phyloP scores from a whole-genome alignment of 2,113 vertebrate genomes.

The Tonatia bakeri region DNA sequence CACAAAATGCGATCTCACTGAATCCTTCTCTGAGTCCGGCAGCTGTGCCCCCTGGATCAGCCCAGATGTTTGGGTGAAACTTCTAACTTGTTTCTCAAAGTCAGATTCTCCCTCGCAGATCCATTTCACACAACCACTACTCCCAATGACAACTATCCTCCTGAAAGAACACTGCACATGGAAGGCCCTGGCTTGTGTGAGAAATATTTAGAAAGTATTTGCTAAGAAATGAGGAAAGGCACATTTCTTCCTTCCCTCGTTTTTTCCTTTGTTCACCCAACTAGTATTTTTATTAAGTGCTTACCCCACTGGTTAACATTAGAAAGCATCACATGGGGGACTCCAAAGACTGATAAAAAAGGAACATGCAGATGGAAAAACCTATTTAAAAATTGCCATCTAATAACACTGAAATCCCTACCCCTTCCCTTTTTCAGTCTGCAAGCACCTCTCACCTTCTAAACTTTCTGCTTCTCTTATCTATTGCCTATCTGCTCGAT shows the following conservation, averaged over 20 bases:
- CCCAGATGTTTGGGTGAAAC: not conserved
- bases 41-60: not conserved
- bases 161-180: not conserved
- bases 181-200: not conserved
- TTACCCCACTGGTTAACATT: not conserved
- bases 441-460: not conserved
- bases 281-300: not conserved
- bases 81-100: not conserved
- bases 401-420: not conserved
- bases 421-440: not conserved
- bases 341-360: not conserved
- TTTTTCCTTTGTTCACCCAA: not conserved
- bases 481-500: not conserved
- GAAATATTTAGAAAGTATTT: not conserved
- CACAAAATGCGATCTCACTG: not conserved
- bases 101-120: not conserved
- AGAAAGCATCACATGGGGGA: not conserved
- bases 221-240: not conserved
- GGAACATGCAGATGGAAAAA: not conserved
- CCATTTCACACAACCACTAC: not conserved
- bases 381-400: not conserved
- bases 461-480: not conserved
- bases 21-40: not conserved
- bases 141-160: not conserved
- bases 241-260: not conserved